These are phyloP conservation scores for Odontamblyopus rebecca DNA, from an alignment of 2,797 vertebrate species.

Conservation along the genomic window DNA sequence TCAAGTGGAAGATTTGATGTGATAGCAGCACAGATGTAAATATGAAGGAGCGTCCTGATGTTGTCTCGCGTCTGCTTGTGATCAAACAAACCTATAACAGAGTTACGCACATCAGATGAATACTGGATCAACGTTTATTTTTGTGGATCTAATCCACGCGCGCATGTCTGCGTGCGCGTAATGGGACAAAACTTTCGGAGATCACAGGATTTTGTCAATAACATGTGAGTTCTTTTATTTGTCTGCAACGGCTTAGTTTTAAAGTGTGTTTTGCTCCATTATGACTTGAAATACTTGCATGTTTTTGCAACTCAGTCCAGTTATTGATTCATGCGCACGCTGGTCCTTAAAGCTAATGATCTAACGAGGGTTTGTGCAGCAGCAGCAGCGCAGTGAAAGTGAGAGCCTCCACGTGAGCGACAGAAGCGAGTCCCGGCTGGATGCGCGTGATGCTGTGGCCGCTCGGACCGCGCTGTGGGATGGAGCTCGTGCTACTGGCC, in stretches of 20 bases:
- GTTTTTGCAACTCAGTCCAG: conserved; percentile 35
- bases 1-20: conserved; percentile 28
- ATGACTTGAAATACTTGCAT: conserved; percentile 61
- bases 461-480: conserved; percentile 69
- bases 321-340: conserved; percentile 41
- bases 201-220: conserved; percentile 48
- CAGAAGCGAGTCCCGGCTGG: conserved; percentile 35
- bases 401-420: conserved; percentile 22
- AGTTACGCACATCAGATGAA: conserved; percentile 22
- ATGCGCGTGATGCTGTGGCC: conserved; percentile 65
- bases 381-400: conserved; percentile 39
- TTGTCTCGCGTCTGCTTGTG: conserved; percentile 11
- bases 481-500: conserved; percentile 83
- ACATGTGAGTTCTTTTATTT: conserved; percentile 35
- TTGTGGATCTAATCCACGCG: conserved; percentile 32
- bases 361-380: conserved; percentile 57
- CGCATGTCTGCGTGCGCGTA: conserved; percentile 52
- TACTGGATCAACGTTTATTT: conserved; percentile 15
- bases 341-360: conserved; percentile 50
- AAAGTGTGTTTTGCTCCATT: conserved; percentile 24
- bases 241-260: conserved; percentile 29
- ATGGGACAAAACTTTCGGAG: conserved; percentile 75
- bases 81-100: background rate
- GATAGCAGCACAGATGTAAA: conserved; percentile 31
- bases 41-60: conserved; percentile 40